A percentile compares a stretch with the other conserved stretches of the same genome.
phyloP scores from a whole-genome alignment of 2,888 invertebrate genomes.

The Eupeodes latifasciatus region DNA sequence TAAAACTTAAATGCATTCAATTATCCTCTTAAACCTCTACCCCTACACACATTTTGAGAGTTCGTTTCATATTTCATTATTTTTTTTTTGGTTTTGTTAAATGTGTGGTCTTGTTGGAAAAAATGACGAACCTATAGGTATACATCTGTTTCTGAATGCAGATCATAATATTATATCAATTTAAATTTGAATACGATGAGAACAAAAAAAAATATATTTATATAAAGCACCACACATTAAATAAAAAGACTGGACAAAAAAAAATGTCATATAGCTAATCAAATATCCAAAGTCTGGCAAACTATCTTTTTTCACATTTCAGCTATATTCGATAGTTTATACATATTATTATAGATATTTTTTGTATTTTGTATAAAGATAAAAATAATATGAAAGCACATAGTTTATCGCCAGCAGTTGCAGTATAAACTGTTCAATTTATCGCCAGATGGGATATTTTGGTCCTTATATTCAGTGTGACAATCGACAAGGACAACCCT shows the following conservation, averaged over 20 bases:
- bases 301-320: background rate
- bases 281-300: conserved; percentile 11
- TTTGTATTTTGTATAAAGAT: background rate
- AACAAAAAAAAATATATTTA: background rate
- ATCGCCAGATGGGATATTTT: conserved; percentile 46
- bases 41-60: background rate
- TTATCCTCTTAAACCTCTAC: conserved; percentile 17
- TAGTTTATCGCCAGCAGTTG: conserved; percentile 50
- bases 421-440: conserved; percentile 49
- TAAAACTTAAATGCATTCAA: conserved; percentile 28
- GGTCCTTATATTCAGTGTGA: conserved; percentile 29
- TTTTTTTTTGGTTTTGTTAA: background rate
- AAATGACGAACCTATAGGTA: background rate
- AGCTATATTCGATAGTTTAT: background rate
- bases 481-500: conserved; percentile 37
- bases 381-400: conserved; percentile 42
- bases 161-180: background rate
- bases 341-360: background rate
- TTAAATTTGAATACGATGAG: background rate
- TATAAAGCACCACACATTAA: conserved; percentile 15
- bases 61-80: background rate
- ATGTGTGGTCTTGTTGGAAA: background rate
- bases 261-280: conserved; percentile 25
- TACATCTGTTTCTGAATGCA: background rate
- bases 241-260: background rate